These are phyloP conservation scores for Drosophila conformis DNA, from an alignment of 2,888 invertebrate species.

Conservation along the genomic window DNA sequence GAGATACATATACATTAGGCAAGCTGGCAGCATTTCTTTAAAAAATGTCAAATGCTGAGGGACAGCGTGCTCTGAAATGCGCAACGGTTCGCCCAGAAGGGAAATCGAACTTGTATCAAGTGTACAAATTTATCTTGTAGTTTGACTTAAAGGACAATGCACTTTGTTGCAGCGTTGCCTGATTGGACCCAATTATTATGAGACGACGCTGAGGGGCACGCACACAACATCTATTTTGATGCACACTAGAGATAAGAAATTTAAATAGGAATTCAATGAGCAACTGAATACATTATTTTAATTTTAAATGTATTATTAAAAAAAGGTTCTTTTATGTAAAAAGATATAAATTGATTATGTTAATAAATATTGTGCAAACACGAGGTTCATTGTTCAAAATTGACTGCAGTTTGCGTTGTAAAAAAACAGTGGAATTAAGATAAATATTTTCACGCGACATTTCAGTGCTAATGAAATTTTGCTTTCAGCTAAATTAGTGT, in stretches of 20 bases:
- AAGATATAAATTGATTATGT: slow-evolving; percentile 15
- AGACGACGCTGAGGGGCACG: slow-evolving; percentile 4
- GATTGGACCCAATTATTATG: slow-evolving; percentile 37
- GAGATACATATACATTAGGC: background rate
- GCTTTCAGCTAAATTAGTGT: slow-evolving; percentile 77
- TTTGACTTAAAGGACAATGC: slow-evolving; percentile 40
- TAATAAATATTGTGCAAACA: background rate
- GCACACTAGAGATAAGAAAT: slow-evolving; percentile 1
- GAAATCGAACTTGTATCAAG: slow-evolving; percentile 75
- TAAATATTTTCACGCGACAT: slow-evolving; percentile 78
- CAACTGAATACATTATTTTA: too few species aligned
- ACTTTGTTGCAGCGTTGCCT: slow-evolving; percentile 33
- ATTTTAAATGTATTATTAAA: background rate
- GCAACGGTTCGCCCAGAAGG: slow-evolving; percentile 47
- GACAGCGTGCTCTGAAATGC: slow-evolving; percentile 17
- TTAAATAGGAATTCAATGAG: background rate
- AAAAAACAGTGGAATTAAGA: slow-evolving; percentile 66
- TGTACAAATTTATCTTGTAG: slow-evolving; percentile 66
- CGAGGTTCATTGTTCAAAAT: slow-evolving; percentile 21
- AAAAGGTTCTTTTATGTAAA: background rate
- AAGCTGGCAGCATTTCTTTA: slow-evolving; percentile 3
- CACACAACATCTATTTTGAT: slow-evolving; percentile 5
- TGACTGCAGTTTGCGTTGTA: slow-evolving; percentile 22
- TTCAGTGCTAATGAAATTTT: slow-evolving; percentile 79
- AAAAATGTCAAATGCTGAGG: slow-evolving; percentile 8